Base-by-base conservation (phyloP, 2,797 vertebrate species). In the Tarsius wallacei region DNA sequence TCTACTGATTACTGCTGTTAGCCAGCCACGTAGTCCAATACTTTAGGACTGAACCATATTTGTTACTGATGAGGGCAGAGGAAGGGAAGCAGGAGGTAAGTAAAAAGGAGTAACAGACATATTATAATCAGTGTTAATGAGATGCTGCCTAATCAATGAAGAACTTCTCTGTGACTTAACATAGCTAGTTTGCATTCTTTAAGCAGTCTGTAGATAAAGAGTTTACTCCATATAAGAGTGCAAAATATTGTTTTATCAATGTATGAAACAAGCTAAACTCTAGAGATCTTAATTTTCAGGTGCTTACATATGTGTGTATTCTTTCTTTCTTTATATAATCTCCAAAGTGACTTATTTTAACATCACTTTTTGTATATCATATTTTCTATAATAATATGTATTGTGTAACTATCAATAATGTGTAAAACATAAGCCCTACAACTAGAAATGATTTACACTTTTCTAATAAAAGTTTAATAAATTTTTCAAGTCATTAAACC, bases 1-100 rank as follows among this genome's bases (percentile, higher is more conserved):
- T 90, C 26, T 78, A 5, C 81, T 95, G 57, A 92, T 92, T 90
- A 36, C 14, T 51, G 21, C 26, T 94, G 16, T 82, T 96, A 84
- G 22, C 13, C 19, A 90, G 26, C 28, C 55, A 36, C 61, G 36
- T 63, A 22, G 17, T 80, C 26, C 63, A 81, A 83, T 31, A 68
- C 1, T 12, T 89, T 51, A 16, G 28, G 42, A 21, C 42, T 90
- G 63, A 95, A 68, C 24, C 76, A 51, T 63, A 49, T 63, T 85
- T 63, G 19, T 59, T 63, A 83, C 66, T 68, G 10, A 74, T 47
- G 14, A 89, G 3, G 64, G 15, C 7, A 55, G 33, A 68, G 51
- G 36, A 63, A 22, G 2, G 2, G 13, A 80, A 19, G 4, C n/a
- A 70, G 57, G 33, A 74, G 7, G 51, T 22, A 73, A 86, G 33